Evolutionary conservation across 2,113 vertebrate species (phyloP).

Genomic region (Tenrec ecaudatus): DNA sequence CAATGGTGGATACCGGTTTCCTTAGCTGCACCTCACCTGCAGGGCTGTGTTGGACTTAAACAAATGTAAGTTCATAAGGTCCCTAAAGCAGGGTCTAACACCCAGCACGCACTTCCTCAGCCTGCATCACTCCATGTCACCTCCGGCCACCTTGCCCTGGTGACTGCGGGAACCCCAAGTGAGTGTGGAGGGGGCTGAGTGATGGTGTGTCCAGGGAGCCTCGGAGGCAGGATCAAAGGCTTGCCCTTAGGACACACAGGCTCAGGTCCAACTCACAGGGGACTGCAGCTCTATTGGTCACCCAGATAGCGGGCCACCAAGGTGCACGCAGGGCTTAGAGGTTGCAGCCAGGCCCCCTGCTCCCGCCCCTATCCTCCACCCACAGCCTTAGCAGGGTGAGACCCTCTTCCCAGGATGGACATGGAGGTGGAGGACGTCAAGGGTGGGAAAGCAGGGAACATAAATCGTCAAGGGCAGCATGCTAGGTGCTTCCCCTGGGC

Average conservation of each 20-base stretch:
- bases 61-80: not conserved
- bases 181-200: not conserved
- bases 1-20: not conserved
- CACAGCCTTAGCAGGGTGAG: not conserved
- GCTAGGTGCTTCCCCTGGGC: not conserved
- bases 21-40: not conserved
- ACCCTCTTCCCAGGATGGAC: not conserved
- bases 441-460: not conserved
- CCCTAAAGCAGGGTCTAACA: not conserved
- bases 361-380: too few species aligned
- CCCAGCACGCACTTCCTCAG: not conserved
- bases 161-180: not conserved
- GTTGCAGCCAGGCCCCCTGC: too few species aligned
- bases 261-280: not conserved
- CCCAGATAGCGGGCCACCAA: not conserved
- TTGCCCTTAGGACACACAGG: not conserved
- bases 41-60: not conserved
- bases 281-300: not conserved
- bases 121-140: not conserved
- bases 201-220: not conserved
- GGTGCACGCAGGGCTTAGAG: not conserved
- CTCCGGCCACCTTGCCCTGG: not conserved
- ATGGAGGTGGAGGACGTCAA: not conserved
- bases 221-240: not conserved
- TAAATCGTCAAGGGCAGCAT: not conserved